Evolutionary conservation across 2,888 invertebrate genomes (phyloP).

Genomic region (Incurvaria masculella): DNA sequence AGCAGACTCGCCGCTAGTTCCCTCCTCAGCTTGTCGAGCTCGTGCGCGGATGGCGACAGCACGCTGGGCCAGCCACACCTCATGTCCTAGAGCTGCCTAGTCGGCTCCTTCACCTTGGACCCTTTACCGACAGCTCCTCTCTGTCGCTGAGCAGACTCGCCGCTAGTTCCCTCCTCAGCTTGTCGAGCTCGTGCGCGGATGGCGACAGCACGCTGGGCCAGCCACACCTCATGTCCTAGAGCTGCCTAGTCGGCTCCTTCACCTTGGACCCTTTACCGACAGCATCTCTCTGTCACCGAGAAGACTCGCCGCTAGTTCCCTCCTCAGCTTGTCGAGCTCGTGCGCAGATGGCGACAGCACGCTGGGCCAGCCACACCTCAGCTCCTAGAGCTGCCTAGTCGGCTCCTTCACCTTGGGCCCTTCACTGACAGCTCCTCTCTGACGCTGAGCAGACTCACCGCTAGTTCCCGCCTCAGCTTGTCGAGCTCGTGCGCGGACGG

Average conservation of each 20-base stretch:
- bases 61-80: slow-evolving; percentile 64
- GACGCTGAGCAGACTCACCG: no score
- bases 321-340: slow-evolving; percentile 87
- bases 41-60: slow-evolving; percentile 78
- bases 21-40: slow-evolving; percentile 87
- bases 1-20: slow-evolving; percentile 94
- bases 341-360: slow-evolving; percentile 73
- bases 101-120: slow-evolving; percentile 94
- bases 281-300: no score
- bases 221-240: no score
- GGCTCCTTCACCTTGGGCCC: slow-evolving; percentile 97
- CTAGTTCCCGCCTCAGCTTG: slow-evolving; percentile 85
- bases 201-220: no score
- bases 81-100: slow-evolving; percentile 90
- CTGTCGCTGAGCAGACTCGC: slow-evolving; percentile 96
- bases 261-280: no score
- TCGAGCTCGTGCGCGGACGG: slow-evolving; percentile 87
- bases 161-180: slow-evolving; percentile 88
- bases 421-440: slow-evolving; percentile 92
- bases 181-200: slow-evolving; percentile 87
- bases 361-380: slow-evolving; percentile 68
- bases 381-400: slow-evolving; percentile 90
- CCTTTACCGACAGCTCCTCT: slow-evolving; percentile 95
- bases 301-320: slow-evolving; percentile 91
- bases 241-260: no score